Conservation (phyloP, 2,113 vertebrate species). For the Zosterops borbonicus region DNA sequence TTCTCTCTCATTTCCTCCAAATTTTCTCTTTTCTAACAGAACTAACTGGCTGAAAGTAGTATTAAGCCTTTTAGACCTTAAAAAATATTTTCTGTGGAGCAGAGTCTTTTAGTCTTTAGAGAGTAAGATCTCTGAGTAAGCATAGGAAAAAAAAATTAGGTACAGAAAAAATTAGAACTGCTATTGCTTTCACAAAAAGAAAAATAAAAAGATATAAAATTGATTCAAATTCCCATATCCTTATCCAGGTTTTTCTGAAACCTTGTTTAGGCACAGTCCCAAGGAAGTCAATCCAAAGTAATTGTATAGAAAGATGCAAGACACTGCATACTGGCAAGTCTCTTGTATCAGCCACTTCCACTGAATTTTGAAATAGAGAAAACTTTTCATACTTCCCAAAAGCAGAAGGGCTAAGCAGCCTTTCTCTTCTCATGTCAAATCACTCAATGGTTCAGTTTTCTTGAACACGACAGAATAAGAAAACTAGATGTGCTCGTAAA, state of each 20-base stretch:
- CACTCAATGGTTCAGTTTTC: not conserved
- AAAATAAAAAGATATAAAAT: not conserved
- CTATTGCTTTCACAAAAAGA: not conserved
- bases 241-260: not conserved
- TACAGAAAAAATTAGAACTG: not conserved
- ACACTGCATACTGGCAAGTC: not conserved
- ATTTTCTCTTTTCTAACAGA: not conserved
- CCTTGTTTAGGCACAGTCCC: not conserved
- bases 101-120: not conserved
- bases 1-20: not conserved
- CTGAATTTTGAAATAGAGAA: not conserved
- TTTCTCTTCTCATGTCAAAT: not conserved
- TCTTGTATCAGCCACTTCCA: not conserved
- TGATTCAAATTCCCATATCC: not conserved
- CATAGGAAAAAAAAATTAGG: not conserved
- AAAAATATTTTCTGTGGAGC: not conserved
- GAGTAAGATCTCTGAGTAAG: not conserved
- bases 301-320: not conserved
- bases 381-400: not conserved
- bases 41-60: not conserved
- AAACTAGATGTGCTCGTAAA: not conserved
- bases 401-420: not conserved
- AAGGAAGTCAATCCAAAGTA: not conserved
- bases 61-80: not conserved
- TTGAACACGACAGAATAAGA: not conserved